Percentiles rank a stretch among this genome's conserved stretches.
These are phyloP conservation scores for Laticauda colubrina DNA, from an alignment of 2,113 vertebrate genomes.

Conservation along the genomic window DNA sequence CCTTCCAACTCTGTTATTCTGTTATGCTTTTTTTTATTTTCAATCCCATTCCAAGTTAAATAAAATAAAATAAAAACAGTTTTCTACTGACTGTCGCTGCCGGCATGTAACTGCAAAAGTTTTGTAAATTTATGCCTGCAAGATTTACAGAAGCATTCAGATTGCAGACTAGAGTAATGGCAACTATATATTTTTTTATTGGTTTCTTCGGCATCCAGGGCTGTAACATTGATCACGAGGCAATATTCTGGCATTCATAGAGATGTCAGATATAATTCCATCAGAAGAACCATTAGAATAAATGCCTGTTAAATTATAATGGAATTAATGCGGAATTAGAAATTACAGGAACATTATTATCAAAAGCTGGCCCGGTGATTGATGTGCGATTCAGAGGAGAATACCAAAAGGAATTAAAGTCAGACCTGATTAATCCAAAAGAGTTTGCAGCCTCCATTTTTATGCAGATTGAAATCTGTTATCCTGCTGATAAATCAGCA, in stretches of 20 bases:
- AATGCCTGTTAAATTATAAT: slow-evolving; percentile 67
- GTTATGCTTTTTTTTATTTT: background rate
- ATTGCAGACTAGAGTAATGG: slow-evolving; percentile 47
- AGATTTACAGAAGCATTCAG: slow-evolving; percentile 40
- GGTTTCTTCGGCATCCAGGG: slow-evolving; percentile 48
- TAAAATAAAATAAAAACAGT: background rate
- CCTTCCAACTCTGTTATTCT: background rate
- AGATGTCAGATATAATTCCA: slow-evolving; percentile 62
- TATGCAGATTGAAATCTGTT: slow-evolving; percentile 66
- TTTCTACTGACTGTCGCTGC: background rate
- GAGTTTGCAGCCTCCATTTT: slow-evolving; percentile 64
- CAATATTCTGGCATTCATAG: slow-evolving; percentile 64
- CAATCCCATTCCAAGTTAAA: background rate
- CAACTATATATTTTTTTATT: slow-evolving; percentile 47
- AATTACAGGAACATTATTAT: slow-evolving; percentile 70
- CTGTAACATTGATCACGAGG: slow-evolving; percentile 59
- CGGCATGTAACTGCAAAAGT: background rate
- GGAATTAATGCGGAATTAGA: slow-evolving; percentile 74
- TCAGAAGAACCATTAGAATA: slow-evolving; percentile 66
- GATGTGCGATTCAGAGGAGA: slow-evolving; percentile 66
- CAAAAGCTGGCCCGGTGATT: slow-evolving; percentile 69
- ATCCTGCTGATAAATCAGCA: slow-evolving; percentile 64
- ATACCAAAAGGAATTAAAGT: slow-evolving; percentile 67
- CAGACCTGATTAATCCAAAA: slow-evolving; percentile 67
- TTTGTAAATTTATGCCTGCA: background rate